Base-by-base conservation (phyloP, 2,113 vertebrate species). In the Mustela lutreola region DNA sequence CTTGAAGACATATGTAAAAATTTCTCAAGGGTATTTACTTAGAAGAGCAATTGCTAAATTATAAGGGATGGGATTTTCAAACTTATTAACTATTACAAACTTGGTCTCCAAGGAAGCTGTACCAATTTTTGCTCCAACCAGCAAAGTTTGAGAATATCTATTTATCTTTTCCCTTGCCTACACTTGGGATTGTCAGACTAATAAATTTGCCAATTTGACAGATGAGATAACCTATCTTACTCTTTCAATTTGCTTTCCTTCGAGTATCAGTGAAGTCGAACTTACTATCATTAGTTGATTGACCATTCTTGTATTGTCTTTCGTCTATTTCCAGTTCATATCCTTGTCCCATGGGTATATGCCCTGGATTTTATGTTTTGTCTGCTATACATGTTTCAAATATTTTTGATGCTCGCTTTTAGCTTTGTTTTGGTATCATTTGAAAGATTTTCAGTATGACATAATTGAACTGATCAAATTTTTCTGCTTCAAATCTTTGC, bases 381-480 rank as follows among this genome's bases (percentile, higher is more conserved):
- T 76, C 12, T 91, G 50, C n/a, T 65, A 36, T 45, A 15, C 5
- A 31, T 33, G 4, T 86, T 84, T 92, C 48, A 94, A 70, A 50
- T 48, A 76, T 53, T 50, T 80, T 65, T 92, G 79, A 48, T 67
- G 18, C 56, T 33, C 87, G 39, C 8, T 45, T 75, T 80, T 63
- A 83, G 33, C 36, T 89, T 91, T 70, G 7, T 67, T 63, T 93
- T 50, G 65, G 48, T 65, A 9, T 62, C 14, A 70, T 42, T 71
- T 78, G 19, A 42, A 90, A 97, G 62, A 79, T 82, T 95, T 97
- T 87, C 62, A 83, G 4, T 83, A 16, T 85, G 50, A 85, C 42
- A 42, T 28, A 86, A 89, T 58, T 50, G 89, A 81, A 18, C 3
- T 62, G 19, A 67, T 67, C 33, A 71, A 87, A 60, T 15, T 94